phyloP scores from a whole-genome alignment of 2,888 invertebrate genomes.

The Selenia dentaria region DNA sequence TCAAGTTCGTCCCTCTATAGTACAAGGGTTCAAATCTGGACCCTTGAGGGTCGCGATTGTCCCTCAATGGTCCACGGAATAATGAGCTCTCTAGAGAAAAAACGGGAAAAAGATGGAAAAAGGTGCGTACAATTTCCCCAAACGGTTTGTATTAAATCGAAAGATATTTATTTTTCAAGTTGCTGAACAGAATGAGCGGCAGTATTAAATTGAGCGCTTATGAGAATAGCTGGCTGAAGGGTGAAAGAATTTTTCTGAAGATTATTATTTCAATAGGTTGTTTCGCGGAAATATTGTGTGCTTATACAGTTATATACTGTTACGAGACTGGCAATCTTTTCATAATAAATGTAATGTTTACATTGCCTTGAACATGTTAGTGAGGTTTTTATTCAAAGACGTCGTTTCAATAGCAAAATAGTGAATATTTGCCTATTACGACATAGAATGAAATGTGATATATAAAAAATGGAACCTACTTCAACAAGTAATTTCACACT shows the following conservation, averaged over 20 bases:
- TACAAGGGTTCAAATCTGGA: slow-evolving; percentile 39
- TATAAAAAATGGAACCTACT: too few species aligned
- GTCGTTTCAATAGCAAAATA: too few species aligned
- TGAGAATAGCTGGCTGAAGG: slow-evolving; percentile 20
- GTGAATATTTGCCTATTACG: too few species aligned
- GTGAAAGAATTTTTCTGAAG: slow-evolving; percentile 7
- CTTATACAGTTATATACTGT: too few species aligned
- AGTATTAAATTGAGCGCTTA: slow-evolving; percentile 23
- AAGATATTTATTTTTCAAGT: slow-evolving; percentile 41
- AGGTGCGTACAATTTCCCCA: slow-evolving; percentile 39
- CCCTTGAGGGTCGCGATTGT: slow-evolving; percentile 34
- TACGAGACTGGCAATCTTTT: too few species aligned
- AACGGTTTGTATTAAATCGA: slow-evolving; percentile 41
- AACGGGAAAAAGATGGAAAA: slow-evolving; percentile 37
- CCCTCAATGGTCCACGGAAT: slow-evolving; percentile 41
- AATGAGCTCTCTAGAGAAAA: slow-evolving; percentile 42
- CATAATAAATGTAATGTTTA: too few species aligned
- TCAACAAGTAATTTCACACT: too few species aligned
- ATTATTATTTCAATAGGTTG: neutral
- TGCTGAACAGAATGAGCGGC: slow-evolving; percentile 31
- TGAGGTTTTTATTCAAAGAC: too few species aligned
- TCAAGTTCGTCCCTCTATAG: slow-evolving; percentile 42
- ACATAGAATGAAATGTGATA: too few species aligned
- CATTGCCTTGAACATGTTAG: too few species aligned
- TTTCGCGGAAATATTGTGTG: neutral